Conservation (phyloP, 2,113 vertebrate species). For the Neodon shergylaensis region DNA sequence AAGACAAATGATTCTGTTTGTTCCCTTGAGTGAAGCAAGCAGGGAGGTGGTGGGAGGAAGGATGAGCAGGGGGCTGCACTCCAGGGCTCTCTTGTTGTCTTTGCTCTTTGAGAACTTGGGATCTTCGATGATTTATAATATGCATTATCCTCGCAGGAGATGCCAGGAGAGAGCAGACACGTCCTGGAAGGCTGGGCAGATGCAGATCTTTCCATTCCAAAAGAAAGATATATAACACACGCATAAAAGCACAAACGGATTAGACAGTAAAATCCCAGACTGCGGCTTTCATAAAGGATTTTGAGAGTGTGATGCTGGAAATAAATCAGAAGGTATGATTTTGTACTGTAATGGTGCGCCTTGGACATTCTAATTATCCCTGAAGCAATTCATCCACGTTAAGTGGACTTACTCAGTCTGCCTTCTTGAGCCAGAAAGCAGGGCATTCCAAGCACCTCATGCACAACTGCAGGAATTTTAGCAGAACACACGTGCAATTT, state of each 20-base stretch:
- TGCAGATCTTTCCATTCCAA: not conserved
- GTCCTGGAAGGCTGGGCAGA: not conserved
- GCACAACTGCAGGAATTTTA: not conserved
- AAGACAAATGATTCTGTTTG: conserved; percentile 46
- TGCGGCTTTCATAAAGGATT: conserved; percentile 38
- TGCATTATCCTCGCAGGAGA: not conserved
- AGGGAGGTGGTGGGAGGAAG: not conserved
- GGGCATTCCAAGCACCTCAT: not conserved
- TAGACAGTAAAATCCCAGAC: conserved; percentile 20
- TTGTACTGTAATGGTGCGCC: not conserved
- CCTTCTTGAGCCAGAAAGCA: not conserved
- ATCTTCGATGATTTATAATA: conserved; percentile 32
- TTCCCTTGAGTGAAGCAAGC: not conserved
- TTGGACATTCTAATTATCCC: conserved; percentile 58
- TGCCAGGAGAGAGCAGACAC: conserved; percentile 6
- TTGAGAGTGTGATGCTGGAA: not conserved
- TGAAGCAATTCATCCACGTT: conserved; percentile 27
- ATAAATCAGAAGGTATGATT: conserved; percentile 27
- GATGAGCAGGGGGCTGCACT: not conserved
- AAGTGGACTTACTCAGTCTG: not conserved
- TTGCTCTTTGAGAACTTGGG: conserved; percentile 52
- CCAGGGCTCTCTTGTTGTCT: not conserved
- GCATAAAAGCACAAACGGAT: not conserved
- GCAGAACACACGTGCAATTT: not conserved
- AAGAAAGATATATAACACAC: conserved; percentile 34